Evolutionary conservation across 1,140 invertebrate species (phyloP).

Genomic region (Elysia chlorotica): DNA sequence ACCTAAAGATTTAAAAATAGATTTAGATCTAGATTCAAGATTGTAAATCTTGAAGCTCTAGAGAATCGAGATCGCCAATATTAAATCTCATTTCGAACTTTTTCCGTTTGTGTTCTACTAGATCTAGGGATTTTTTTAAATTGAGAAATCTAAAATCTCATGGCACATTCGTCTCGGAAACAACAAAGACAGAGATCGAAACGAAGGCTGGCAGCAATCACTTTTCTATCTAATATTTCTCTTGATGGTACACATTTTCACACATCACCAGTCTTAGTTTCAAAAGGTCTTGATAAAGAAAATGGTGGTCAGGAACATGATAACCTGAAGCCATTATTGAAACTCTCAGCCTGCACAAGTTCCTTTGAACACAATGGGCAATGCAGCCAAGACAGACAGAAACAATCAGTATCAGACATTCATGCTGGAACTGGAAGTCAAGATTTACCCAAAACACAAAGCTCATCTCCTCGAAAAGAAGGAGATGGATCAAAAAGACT

Average conservation of each 20-base stretch:
- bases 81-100: no score
- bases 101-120: no score
- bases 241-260: conserved; percentile 8
- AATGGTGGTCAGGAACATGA: not conserved
- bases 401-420: not conserved
- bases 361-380: not conserved
- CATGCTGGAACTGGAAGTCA: not conserved
- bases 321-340: not conserved
- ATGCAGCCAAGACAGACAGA: not conserved
- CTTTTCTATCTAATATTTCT: conserved; percentile 18
- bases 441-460: not conserved
- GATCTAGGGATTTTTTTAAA: not conserved
- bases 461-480: not conserved
- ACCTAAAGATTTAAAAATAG: no score
- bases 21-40: no score
- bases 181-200: conserved; percentile 15
- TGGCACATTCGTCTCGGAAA: conserved; percentile 6
- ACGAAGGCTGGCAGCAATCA: conserved; percentile 15
- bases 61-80: no score
- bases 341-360: not conserved
- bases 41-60: no score
- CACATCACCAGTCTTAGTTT: not conserved
- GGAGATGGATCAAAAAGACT: not conserved
- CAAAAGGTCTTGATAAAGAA: not conserved
- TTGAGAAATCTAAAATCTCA: not conserved